These are phyloP conservation scores for Leptobrachium ailaonicum DNA, from an alignment of 2,113 vertebrate genomes.

Conservation along the genomic window DNA sequence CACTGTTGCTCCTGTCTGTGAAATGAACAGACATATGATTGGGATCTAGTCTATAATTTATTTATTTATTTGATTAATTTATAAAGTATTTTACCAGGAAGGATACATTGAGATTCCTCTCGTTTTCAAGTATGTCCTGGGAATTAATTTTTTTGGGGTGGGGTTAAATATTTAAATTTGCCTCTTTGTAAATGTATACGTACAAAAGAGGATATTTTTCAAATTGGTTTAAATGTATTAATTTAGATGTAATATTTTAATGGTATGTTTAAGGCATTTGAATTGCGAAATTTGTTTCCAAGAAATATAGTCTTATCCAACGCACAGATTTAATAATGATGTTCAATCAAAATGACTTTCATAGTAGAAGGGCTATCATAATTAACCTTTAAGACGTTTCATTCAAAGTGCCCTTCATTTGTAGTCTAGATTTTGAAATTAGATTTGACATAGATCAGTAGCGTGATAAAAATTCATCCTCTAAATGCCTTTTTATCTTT, in stretches of 20 bases:
- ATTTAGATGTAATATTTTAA: too few species aligned
- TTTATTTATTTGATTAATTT: not conserved
- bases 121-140: too few species aligned
- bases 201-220: not conserved
- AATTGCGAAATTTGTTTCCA: too few species aligned
- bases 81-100: too few species aligned
- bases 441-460: conserved; percentile 27
- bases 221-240: too few species aligned
- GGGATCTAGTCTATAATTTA: not conserved
- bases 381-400: conserved; percentile 44
- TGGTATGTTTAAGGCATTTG: too few species aligned
- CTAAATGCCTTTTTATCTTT: conserved; percentile 7
- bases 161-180: not conserved
- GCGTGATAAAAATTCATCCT: conserved; percentile 46
- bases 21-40: too few species aligned
- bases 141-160: not conserved
- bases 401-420: conserved; percentile 46
- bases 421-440: conserved; percentile 32
- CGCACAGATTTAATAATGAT: not conserved
- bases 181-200: not conserved
- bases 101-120: too few species aligned
- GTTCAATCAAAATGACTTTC: not conserved
- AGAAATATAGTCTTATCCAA: too few species aligned
- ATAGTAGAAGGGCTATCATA: conserved; percentile 16
- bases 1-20: too few species aligned